Base-by-base conservation (phyloP, 2,888 invertebrate genomes). In the Tiphia femorata region DNA sequence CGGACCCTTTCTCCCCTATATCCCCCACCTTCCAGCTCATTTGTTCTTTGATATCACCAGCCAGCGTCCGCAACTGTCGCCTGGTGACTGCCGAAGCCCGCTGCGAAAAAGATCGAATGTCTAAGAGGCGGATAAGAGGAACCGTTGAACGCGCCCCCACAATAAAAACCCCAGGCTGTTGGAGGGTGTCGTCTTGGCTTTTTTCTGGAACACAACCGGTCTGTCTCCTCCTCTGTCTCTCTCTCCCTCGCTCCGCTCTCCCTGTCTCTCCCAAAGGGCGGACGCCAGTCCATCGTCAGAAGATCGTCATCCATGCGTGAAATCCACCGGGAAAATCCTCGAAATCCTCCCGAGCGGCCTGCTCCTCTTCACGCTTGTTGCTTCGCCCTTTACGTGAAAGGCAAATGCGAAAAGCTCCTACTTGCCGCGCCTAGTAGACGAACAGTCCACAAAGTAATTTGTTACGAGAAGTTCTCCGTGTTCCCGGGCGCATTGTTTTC, bases 301-400 rank as follows among this genome's bases (percentile, higher is more conserved):
- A n/a, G n/a, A 57, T 52, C 50, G 46, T 46, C 54, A 53, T 40
- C 56, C 58, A 56, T 57, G 62, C 68, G 62, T 58, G 42, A 62
- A 60, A 55, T 58, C 50, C 55, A 46, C 44, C 35, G 16, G 23
- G 47, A 62, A 63, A 64, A 62, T 63, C 55, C 58, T 48, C 40
- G 52, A 70, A 65, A 66, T 65, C 63, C n/a, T 54, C 51, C 42
- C 37, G 27, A 33, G 44, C 30, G 33, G 42, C 49, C 41, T 50
- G 46, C 44, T 44, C 53, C 16, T 17, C 25, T 27, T 47, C 47
- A 16, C 25, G 35, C 37, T 35, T n/a, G 10, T n/a, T 37, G 21
- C 21, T 7, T 16, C 25, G 35, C 35, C 17, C 19, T 38, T 10
- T 29, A 16, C 43, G 43, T 43, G 27, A 43, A 43, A 38, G 10